Conservation (phyloP, 2,797 vertebrate species). For the Tokudaia muenninki region DNA sequence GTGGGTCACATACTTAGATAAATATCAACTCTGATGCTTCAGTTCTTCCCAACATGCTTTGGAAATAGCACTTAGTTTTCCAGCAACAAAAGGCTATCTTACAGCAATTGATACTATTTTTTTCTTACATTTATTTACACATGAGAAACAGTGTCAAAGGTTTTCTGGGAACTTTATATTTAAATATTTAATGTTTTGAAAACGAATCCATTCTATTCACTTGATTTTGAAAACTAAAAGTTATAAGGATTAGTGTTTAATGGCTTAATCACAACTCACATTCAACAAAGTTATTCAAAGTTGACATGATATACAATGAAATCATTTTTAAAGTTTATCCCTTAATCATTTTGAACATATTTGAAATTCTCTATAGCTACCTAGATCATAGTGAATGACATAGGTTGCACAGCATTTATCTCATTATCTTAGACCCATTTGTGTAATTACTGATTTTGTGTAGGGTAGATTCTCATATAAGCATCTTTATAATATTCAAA, state of each 20-base stretch:
- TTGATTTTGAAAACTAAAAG: conserved; percentile 21
- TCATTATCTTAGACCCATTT: background rate
- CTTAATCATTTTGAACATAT: background rate
- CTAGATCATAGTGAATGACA: background rate
- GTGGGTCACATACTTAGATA: background rate
- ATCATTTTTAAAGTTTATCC: background rate
- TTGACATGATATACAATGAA: background rate
- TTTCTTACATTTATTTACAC: background rate
- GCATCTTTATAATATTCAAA: background rate
- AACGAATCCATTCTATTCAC: background rate
- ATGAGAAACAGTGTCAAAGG: background rate
- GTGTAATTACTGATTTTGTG: background rate
- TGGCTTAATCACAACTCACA: background rate
- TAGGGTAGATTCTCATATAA: background rate
- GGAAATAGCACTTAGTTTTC: background rate
- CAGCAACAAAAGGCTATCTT: background rate
- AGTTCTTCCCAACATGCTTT: background rate
- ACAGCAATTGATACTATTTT: background rate
- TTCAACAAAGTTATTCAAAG: background rate
- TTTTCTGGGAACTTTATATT: background rate
- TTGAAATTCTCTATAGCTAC: background rate
- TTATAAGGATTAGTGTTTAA: background rate
- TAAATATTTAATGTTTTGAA: background rate
- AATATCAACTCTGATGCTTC: background rate
- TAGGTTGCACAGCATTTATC: background rate